Conservation (phyloP, 2,113 vertebrate species). For the Sus scrofa region T2T-Sscrofa CM000814.6:137880501-137881000, state of each 20-base stretch:
- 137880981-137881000: not conserved
- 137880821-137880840: not conserved
- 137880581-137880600: not conserved
- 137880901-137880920: not conserved
- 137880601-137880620: not conserved
- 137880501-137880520: not conserved
- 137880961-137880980: not conserved
- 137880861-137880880: not conserved
- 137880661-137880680: not conserved
- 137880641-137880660: not conserved
- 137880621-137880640: not conserved
- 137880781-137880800: conserved; percentile 25
- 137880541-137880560: not conserved
- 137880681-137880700: conserved; percentile 48
- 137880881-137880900: not conserved
- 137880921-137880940: not conserved
- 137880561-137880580: accelerated
- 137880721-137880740: not conserved
- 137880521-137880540: not conserved
- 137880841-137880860: not conserved
- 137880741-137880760: conserved; percentile 36
- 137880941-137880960: not conserved
- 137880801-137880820: conserved; percentile 11
- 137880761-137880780: conserved; percentile 56
- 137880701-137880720: conserved; percentile 56